Evolutionary conservation across 2,113 vertebrate species (phyloP).

Genomic region (Triplophysa rosa): DNA sequence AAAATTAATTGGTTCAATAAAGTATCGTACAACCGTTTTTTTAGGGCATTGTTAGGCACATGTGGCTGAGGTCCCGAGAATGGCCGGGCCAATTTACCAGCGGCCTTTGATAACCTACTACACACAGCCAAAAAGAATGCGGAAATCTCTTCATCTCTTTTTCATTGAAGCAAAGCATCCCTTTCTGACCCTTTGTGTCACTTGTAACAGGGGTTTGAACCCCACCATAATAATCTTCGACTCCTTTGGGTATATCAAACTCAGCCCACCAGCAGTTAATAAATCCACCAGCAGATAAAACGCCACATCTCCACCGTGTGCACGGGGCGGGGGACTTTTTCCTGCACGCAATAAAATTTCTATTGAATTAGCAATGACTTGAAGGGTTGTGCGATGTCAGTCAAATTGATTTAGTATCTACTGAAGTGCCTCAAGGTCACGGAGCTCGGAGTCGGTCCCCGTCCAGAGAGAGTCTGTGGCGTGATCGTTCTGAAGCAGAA

Average conservation of each 20-base stretch:
- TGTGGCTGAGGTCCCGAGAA: not conserved
- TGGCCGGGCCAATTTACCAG: not conserved
- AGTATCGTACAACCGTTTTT: too few species aligned
- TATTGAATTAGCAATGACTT: constrained; percentile 50
- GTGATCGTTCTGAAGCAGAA: constrained; percentile 13
- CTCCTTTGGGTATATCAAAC: constrained; percentile 12
- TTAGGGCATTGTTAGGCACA: too few species aligned
- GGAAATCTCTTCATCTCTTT: not conserved
- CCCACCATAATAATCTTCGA: not conserved
- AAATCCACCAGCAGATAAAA: constrained; percentile 17
- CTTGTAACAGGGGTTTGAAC: not conserved
- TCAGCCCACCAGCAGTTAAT: constrained; percentile 19
- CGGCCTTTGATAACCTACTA: not conserved
- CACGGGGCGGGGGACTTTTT: not conserved
- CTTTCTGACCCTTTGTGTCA: not conserved
- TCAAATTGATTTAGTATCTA: constrained; percentile 49
- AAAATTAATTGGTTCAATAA: too few species aligned
- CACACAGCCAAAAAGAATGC: not conserved
- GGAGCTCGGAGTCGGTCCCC: constrained; percentile 17
- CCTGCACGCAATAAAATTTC: constrained; percentile 41
- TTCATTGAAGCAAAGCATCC: not conserved
- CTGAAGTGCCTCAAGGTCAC: constrained; percentile 39
- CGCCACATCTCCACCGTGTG: not conserved
- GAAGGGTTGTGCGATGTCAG: constrained; percentile 38
- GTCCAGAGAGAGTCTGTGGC: constrained; percentile 31